phyloP scores from a whole-genome alignment of 2,113 vertebrate species.

The Alaudala cheleensis region DNA sequence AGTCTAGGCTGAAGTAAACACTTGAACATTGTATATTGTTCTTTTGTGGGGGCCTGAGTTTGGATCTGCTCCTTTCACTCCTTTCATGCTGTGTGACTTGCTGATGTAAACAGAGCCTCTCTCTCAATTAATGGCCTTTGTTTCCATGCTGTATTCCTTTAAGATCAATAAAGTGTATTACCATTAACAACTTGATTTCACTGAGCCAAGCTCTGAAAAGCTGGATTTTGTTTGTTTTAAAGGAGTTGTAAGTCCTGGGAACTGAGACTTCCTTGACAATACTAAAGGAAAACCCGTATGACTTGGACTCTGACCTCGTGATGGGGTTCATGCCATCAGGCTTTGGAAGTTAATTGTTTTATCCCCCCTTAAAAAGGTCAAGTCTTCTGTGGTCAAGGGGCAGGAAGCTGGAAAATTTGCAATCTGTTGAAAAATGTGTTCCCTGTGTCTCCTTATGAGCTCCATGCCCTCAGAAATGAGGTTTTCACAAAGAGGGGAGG shows the following conservation, averaged over 20 bases:
- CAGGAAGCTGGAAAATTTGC: neutral
- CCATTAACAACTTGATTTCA: conserved; percentile 4
- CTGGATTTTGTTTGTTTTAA: conserved; percentile 25
- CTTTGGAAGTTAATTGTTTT: conserved; percentile 1
- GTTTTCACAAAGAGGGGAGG: neutral
- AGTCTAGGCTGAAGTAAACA: neutral
- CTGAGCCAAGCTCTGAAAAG: conserved; percentile 18
- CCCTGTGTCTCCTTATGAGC: neutral
- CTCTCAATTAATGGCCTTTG: conserved; percentile 25
- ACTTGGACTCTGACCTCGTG: neutral
- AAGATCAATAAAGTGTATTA: conserved; percentile 59
- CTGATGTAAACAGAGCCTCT: conserved; percentile 34
- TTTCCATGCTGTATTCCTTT: conserved; percentile 56
- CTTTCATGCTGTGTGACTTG: neutral
- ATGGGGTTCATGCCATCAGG: neutral
- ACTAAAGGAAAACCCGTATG: neutral
- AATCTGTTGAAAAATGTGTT: neutral
- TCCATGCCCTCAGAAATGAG: neutral
- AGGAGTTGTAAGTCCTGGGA: neutral
- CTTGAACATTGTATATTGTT: neutral
- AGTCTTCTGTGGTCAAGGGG: neutral
- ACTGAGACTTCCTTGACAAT: neutral
- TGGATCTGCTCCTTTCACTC: neutral
- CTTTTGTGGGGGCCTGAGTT: neutral
- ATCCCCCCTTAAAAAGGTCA: neutral